Evolutionary conservation across 2,888 invertebrate genomes (phyloP).

Genomic region (Merodon equestris): DNA sequence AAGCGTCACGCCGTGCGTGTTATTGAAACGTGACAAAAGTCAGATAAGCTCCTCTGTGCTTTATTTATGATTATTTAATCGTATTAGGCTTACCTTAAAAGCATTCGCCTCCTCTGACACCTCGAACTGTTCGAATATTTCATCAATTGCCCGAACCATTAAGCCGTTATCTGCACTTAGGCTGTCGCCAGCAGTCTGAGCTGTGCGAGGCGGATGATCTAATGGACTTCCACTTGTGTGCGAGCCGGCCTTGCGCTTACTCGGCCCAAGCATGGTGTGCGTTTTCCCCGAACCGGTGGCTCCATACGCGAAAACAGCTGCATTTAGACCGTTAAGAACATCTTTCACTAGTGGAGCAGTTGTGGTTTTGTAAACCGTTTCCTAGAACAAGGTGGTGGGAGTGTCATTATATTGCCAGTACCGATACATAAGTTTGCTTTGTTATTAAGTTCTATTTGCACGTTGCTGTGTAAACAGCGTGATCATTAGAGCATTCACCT

Average conservation of each 20-base stretch:
- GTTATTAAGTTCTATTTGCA: no score
- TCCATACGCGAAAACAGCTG: slow-evolving; percentile 94
- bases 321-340: slow-evolving; percentile 93
- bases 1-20: no score
- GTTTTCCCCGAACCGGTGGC: slow-evolving; percentile 79
- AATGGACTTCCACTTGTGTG: slow-evolving; percentile 66
- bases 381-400: slow-evolving; percentile 73
- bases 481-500: no score
- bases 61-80: no score
- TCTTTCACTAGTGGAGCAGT: slow-evolving; percentile 91
- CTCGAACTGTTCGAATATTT: slow-evolving; percentile 78
- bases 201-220: slow-evolving; percentile 69
- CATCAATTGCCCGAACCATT: slow-evolving; percentile 79
- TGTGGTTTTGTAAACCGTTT: slow-evolving; percentile 92
- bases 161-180: slow-evolving; percentile 76
- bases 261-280: slow-evolving; percentile 79
- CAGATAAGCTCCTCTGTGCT: no score
- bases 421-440: no score
- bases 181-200: slow-evolving; percentile 69
- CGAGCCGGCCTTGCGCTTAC: slow-evolving; percentile 75
- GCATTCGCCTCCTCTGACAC: slow-evolving; percentile 73
- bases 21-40: no score
- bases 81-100: slow-evolving; percentile 72
- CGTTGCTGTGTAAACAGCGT: no score
- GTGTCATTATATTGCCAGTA: not conserved